phyloP scores from a whole-genome alignment of 2,113 vertebrate species.

The Mirza zaza region DNA sequence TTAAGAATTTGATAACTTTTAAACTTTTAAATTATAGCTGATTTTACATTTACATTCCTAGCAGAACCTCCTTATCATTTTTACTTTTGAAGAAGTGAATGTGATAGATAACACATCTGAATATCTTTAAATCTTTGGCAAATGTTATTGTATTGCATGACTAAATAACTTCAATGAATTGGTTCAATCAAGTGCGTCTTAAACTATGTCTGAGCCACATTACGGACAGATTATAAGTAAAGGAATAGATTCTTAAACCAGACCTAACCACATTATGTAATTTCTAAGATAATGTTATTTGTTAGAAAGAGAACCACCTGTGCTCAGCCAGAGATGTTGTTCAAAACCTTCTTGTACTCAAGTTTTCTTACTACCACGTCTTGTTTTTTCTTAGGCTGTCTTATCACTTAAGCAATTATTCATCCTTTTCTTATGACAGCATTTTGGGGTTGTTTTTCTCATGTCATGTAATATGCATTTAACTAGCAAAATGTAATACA shows the following conservation, averaged over 20 bases:
- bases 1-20: neutral
- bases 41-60: neutral
- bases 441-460: neutral
- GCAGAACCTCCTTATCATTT: neutral
- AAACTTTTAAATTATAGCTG: neutral
- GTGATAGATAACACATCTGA: neutral
- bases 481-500: neutral
- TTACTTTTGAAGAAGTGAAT: neutral
- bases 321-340: neutral
- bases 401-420: neutral
- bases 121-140: neutral
- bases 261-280: neutral
- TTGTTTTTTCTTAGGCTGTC: neutral
- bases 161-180: neutral
- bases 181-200: neutral
- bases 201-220: neutral
- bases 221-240: neutral
- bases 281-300: neutral
- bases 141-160: neutral
- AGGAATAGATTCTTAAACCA: neutral
- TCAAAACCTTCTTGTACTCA: neutral
- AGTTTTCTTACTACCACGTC: neutral
- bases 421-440: neutral
- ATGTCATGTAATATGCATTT: neutral
- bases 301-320: neutral